Conservation (phyloP, 2,113 vertebrate genomes). For the Corvus moneduloides region DNA sequence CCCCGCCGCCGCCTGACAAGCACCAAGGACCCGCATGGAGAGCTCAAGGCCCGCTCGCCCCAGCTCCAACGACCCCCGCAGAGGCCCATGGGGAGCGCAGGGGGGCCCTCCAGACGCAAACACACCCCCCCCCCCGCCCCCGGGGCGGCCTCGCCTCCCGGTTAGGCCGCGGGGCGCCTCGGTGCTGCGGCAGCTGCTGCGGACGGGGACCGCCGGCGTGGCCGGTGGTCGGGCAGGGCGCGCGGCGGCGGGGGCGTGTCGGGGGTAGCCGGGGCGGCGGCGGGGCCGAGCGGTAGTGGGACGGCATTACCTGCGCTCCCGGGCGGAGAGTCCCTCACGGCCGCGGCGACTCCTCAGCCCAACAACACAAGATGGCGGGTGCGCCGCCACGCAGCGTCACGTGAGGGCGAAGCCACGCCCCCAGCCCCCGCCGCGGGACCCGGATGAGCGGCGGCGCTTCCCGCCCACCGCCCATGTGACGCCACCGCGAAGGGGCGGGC, state of each 20-base stretch:
- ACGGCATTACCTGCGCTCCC: constrained; percentile 72
- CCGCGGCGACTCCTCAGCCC: constrained; percentile 75
- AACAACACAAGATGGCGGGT: constrained; percentile 83
- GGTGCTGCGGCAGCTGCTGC: background rate
- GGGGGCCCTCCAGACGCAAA: background rate
- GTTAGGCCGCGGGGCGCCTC: background rate
- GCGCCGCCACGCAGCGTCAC: constrained; percentile 75
- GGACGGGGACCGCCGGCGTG: background rate
- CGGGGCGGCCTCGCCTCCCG: background rate
- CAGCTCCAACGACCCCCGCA: background rate
- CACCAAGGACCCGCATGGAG: background rate
- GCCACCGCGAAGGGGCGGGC: background rate
- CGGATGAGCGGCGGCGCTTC: background rate
- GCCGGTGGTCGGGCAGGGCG: background rate
- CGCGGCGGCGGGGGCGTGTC: background rate
- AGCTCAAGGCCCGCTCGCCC: background rate
- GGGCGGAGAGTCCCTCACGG: constrained; percentile 70
- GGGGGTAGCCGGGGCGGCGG: background rate
- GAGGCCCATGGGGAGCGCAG: background rate
- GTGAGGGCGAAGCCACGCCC: constrained; percentile 36
- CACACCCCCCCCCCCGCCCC: background rate
- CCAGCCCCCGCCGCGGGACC: background rate
- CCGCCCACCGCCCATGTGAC: background rate
- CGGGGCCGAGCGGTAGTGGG: background rate
- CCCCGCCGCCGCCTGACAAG: background rate